Percentiles rank a stretch among this genome's conserved stretches.
Conservation (phyloP, 2,113 vertebrate species). For the Oreotragus oreotragus region DNA sequence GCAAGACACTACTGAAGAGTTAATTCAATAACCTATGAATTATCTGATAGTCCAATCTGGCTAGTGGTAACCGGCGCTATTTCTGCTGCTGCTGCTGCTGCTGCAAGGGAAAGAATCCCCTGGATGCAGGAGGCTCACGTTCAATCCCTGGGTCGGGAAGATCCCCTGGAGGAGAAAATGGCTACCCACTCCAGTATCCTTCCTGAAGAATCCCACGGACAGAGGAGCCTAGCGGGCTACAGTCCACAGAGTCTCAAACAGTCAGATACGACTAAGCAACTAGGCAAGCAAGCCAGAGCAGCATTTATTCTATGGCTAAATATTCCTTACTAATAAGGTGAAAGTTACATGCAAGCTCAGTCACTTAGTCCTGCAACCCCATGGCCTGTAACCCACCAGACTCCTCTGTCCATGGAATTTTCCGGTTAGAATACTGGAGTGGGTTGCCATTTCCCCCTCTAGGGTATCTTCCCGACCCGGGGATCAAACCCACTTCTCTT, state of each 20-base stretch:
- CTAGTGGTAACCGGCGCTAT: not conserved
- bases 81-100: not conserved
- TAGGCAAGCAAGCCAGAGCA: not conserved
- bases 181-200: not conserved
- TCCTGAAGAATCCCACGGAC: not conserved
- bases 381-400: not conserved
- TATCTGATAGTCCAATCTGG: not conserved
- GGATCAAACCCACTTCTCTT: not conserved
- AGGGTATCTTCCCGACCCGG: not conserved
- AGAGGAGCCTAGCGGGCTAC: not conserved
- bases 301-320: not conserved
- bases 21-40: not conserved
- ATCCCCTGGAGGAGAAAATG: not conserved
- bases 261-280: not conserved
- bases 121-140: not conserved
- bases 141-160: not conserved
- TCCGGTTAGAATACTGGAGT: not conserved
- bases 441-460: not conserved
- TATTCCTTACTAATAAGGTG: not conserved
- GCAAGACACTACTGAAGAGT: not conserved
- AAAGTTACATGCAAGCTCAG: not conserved
- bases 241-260: not conserved
- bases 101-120: too few relatives aligned
- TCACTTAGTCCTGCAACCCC: accelerated
- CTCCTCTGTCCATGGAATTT: not conserved